Evolutionary conservation across 2,797 vertebrate species (phyloP).

Genomic region (Morelia viridis): DNA sequence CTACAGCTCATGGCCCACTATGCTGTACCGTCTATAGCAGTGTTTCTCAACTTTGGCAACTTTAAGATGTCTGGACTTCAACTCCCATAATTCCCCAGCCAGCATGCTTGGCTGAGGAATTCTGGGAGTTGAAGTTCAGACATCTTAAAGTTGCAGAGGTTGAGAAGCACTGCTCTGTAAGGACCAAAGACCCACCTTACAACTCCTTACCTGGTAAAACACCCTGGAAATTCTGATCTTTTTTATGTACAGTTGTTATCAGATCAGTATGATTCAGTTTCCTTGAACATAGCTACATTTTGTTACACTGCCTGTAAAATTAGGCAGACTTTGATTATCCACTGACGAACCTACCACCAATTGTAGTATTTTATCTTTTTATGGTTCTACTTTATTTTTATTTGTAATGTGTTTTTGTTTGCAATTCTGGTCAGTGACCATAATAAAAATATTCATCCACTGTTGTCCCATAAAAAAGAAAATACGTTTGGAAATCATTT

Average conservation of each 20-base stretch:
- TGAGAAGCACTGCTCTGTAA: too few relatives aligned
- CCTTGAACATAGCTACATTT: not conserved
- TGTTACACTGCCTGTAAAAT: not conserved
- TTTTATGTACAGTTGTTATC: not conserved
- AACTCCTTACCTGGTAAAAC: too few relatives aligned
- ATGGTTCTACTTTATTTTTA: not conserved
- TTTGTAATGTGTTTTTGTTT: not conserved
- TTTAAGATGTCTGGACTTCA: too few relatives aligned
- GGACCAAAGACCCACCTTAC: too few relatives aligned
- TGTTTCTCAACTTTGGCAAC: too few relatives aligned
- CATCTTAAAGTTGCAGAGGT: too few relatives aligned
- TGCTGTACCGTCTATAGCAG: too few relatives aligned
- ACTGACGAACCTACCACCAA: not conserved
- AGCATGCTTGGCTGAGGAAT: too few relatives aligned
- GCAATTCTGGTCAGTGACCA: not conserved
- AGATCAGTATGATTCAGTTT: not conserved
- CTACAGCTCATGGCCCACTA: too few relatives aligned
- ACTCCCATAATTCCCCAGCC: too few relatives aligned
- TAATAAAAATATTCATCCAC: not conserved
- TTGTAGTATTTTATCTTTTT: not conserved
- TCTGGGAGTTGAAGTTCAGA: too few relatives aligned
- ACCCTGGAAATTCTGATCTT: too few relatives aligned
- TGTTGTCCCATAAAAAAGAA: not conserved
- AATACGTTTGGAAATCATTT: constrained; percentile 4
- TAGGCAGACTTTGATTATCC: not conserved